Base-by-base conservation (phyloP, 2,113 vertebrate species). In the Eulemur rufifrons region DNA sequence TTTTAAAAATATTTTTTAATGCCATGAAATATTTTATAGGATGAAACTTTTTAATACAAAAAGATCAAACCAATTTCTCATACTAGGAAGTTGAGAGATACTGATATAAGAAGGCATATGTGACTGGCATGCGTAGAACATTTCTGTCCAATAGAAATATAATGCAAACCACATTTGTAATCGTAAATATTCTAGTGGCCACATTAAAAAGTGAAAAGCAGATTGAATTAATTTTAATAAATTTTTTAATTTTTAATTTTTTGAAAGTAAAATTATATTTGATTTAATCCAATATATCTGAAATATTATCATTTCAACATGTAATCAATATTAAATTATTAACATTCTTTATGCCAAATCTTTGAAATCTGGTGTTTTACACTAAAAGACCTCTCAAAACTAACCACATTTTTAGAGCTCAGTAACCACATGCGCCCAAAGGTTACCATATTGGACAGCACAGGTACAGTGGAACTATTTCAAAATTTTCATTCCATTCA, bases 231-330 rank as follows among this genome's bases (percentile, higher is more conserved):
- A 50, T 69, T 2, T 66, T 89, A 84, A 56, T 93, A 76, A 34
- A 50, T 69, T 1, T 73, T 89, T 87, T 23, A 9, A 42, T 52
- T n/a, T 84, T 39, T 61, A 89, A 71, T 23, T 45, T 45, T 74
- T 76, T 82, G 12, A 54, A 83, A 77, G 71, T 61, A 69, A 94
- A 71, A 76, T 17, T 73, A 64, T 59, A 81, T 64, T 83, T 69
- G 81, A 66, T 76, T 82, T 29, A 80, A 82, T 45, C 5, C 7
- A 77, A 77, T 14, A 66, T 37, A 78, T 32, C 68, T 9, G 54
- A 94, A 95, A 68, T 59, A 74, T 61, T 54, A 56, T 68, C 25
- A 69, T 86, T 66, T 96, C 61, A 86, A 61, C 2, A 94, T 89
- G 27, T 47, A 91, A 81, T 76, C 50, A 76, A 69, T 42, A 69